These are phyloP conservation scores for Lysiphlebus fabarum DNA, from an alignment of 1,140 invertebrate species.

Conservation along the genomic window DNA sequence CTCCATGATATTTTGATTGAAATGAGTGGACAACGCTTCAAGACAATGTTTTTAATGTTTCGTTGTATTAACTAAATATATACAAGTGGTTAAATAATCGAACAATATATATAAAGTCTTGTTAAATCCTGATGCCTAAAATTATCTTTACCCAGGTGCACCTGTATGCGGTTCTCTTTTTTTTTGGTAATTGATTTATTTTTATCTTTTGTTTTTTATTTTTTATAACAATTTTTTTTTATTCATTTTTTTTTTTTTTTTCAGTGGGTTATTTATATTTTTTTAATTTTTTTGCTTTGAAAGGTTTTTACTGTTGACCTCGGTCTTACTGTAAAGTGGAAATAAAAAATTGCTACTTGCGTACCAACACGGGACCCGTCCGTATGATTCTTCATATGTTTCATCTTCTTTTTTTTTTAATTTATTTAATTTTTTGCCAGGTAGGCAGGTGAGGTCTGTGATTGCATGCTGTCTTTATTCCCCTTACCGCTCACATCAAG, in stretches of 20 bases:
- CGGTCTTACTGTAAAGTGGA: background rate
- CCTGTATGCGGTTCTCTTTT: background rate
- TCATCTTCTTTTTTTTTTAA: no score
- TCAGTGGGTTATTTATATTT: no score
- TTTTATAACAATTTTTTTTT: no score
- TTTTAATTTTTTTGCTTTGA: background rate
- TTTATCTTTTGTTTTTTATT: background rate
- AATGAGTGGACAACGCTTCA: no score
- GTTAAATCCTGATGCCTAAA: constrained; percentile 9
- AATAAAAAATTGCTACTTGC: background rate
- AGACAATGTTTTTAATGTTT: no score
- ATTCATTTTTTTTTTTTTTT: no score
- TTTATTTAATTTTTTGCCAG: no score
- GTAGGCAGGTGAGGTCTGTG: constrained; percentile 7
- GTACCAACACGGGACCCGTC: constrained; percentile 5
- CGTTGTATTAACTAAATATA: no score
- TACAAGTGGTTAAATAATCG: background rate
- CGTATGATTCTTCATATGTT: background rate
- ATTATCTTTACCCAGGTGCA: background rate
- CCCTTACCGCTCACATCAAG: background rate
- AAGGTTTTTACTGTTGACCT: background rate
- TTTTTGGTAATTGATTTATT: background rate
- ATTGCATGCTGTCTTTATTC: constrained; percentile 4
- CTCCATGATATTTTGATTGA: no score
- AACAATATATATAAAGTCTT: background rate